Evolutionary conservation across 2,888 invertebrate species (phyloP).

Genomic region (Venustoraphidia nigricollis): DNA sequence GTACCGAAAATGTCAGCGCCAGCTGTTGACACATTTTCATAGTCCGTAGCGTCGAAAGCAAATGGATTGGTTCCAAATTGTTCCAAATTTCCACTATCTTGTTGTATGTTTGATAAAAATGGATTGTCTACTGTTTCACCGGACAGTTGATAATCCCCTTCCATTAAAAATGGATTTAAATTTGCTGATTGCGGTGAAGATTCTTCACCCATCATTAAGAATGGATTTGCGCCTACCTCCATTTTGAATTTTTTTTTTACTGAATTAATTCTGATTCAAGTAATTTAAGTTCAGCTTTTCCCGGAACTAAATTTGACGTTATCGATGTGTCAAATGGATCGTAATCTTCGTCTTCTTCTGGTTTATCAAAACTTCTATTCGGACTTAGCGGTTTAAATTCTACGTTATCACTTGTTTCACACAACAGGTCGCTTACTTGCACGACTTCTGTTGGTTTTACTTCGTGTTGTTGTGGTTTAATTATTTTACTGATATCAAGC

Average conservation of each 20-base stretch:
- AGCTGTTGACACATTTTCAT: slow-evolving; percentile 12
- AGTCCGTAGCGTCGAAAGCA: slow-evolving; percentile 31
- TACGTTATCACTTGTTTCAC: slow-evolving; percentile 19
- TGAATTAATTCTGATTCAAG: slow-evolving; percentile 59
- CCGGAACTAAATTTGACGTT: slow-evolving; percentile 55
- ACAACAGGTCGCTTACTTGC: slow-evolving; percentile 17
- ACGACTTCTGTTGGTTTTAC: slow-evolving; percentile 4
- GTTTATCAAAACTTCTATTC: slow-evolving; percentile 10
- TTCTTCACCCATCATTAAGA: slow-evolving; percentile 58
- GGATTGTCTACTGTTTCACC: slow-evolving; percentile 42
- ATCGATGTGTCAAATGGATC: slow-evolving; percentile 81
- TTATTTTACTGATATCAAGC: background rate
- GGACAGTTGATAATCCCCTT: slow-evolving; percentile 24
- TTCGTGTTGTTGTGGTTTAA: slow-evolving; percentile 20
- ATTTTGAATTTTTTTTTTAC: slow-evolving; percentile 27
- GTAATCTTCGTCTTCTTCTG: slow-evolving; percentile 25
- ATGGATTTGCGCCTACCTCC: slow-evolving; percentile 56
- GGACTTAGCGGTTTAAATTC: slow-evolving; percentile 27
- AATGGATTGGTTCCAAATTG: slow-evolving; percentile 45
- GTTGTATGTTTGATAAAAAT: slow-evolving; percentile 31
- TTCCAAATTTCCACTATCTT: too few species aligned
- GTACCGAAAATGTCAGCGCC: slow-evolving; percentile 18
- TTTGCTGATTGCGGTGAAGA: slow-evolving; percentile 32
- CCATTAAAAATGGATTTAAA: slow-evolving; percentile 54
- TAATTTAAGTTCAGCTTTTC: slow-evolving; percentile 60